phyloP scores from a whole-genome alignment of 2,113 vertebrate genomes.

The Circaetus cinerascens region DNA sequence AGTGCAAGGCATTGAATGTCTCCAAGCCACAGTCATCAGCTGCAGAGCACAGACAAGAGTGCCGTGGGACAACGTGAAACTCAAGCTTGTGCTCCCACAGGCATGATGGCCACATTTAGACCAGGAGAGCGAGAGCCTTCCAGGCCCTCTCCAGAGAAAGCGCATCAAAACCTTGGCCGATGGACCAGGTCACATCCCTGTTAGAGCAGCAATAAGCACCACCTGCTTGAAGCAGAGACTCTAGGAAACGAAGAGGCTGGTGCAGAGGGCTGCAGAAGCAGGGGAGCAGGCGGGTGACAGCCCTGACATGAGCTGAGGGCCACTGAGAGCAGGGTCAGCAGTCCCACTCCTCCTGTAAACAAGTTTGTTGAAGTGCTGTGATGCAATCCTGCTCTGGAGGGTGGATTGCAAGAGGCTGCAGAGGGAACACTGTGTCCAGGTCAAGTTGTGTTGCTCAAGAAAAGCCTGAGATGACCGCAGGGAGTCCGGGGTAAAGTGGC shows the following conservation, averaged over 20 bases:
- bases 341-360: background rate
- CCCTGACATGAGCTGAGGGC: background rate
- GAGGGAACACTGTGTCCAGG: background rate
- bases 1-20: background rate
- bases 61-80: background rate
- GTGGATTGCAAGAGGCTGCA: background rate
- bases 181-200: no score
- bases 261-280: rapidly evolving
- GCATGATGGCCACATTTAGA: background rate
- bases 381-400: background rate
- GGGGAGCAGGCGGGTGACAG: background rate
- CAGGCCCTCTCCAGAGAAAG: background rate
- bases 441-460: background rate
- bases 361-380: background rate
- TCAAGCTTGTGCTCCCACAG: background rate
- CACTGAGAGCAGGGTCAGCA: rapidly evolving
- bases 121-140: no score
- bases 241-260: no score
- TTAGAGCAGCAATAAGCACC: background rate
- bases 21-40: background rate
- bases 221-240: background rate
- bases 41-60: background rate
- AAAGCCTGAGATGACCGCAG: background rate
- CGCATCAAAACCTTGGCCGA: background rate
- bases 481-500: background rate